phyloP scores from a whole-genome alignment of 2,797 vertebrate genomes.

The Leucoraja ocellata region DNA sequence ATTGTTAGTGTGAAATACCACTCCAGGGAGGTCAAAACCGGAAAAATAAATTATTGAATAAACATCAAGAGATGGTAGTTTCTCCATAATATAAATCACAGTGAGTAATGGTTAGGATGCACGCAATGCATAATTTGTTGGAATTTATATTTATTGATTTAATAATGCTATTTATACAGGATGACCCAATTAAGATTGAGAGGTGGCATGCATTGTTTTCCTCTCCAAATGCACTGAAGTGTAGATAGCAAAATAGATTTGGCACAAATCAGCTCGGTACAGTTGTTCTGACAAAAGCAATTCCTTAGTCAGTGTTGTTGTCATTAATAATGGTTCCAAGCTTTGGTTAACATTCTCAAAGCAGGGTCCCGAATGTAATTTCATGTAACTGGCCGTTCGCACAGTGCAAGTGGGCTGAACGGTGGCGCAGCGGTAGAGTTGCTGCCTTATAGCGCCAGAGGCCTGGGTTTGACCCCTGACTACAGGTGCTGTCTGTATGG shows the following conservation, averaged over 20 bases:
- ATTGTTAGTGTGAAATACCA: not conserved
- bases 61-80: slow-evolving; percentile 17
- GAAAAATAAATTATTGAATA: not conserved
- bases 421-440: no score
- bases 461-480: no score
- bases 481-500: no score
- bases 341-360: not conserved
- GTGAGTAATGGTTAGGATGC: slow-evolving; percentile 2
- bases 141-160: slow-evolving; percentile 12
- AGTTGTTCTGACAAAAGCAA: not conserved
- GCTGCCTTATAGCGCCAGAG: no score
- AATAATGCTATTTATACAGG: not conserved
- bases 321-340: slow-evolving; percentile 19
- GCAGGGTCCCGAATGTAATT: not conserved
- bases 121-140: not conserved
- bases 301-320: not conserved
- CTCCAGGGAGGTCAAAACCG: not conserved
- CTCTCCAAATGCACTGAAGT: not conserved
- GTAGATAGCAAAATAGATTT: not conserved
- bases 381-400: no score
- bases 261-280: not conserved
- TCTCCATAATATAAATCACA: slow-evolving; percentile 11
- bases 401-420: not conserved
- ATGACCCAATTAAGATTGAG: slow-evolving; percentile 15
- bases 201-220: slow-evolving; percentile 4